A percentile compares a stretch with the other conserved stretches of the same genome.
Conservation (phyloP, 2,888 invertebrate genomes). For the Apocheima hispidaria region DNA sequence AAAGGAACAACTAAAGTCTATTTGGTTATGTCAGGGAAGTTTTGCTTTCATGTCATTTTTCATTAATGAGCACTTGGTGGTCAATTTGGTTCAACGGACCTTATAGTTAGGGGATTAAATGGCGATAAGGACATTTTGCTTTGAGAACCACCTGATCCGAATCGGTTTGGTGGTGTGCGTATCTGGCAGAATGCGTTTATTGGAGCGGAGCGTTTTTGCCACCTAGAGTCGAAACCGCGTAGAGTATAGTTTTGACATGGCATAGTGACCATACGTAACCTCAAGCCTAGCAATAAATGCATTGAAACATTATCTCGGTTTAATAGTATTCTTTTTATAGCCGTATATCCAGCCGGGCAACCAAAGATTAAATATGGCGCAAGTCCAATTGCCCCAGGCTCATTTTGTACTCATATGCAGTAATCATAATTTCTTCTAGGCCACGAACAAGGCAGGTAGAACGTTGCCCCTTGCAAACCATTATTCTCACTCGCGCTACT, state of each 20-base stretch:
- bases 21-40: too few relatives aligned
- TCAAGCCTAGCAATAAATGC: background rate
- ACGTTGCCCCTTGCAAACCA: constrained; percentile 10
- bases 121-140: too few relatives aligned
- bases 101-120: too few relatives aligned
- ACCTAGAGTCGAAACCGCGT: too few relatives aligned
- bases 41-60: too few relatives aligned
- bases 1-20: too few relatives aligned
- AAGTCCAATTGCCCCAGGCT: constrained; percentile 24
- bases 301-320: constrained; percentile 12
- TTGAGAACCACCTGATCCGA: too few relatives aligned
- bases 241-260: background rate
- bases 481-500: constrained; percentile 11
- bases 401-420: constrained; percentile 16
- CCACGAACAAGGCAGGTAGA: constrained; percentile 20
- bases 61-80: too few relatives aligned
- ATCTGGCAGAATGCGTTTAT: too few relatives aligned
- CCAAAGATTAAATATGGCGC: constrained; percentile 28
- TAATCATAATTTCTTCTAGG: constrained; percentile 29
- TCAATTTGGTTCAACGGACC: too few relatives aligned
- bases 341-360: constrained; percentile 10
- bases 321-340: constrained; percentile 23
- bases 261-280: background rate
- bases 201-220: too few relatives aligned
- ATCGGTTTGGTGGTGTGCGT: too few relatives aligned